These are phyloP conservation scores for Lamprotornis superbus DNA, from an alignment of 2,113 vertebrate species.

Conservation along the genomic window DNA sequence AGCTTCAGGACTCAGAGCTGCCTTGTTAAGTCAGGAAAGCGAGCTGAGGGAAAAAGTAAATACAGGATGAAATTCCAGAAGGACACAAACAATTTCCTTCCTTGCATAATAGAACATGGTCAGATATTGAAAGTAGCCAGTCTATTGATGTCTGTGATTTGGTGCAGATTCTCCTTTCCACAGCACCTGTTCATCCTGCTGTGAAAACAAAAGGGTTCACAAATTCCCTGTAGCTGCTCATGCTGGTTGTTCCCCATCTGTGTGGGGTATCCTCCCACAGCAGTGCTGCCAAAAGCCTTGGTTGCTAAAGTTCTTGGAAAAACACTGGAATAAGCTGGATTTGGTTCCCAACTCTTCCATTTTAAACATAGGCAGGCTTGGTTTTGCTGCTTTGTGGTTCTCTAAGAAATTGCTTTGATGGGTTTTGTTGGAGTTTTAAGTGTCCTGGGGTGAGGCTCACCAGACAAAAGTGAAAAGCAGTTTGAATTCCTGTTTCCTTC, in stretches of 20 bases:
- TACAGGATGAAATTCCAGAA: neutral
- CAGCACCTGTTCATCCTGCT: neutral
- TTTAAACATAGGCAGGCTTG: neutral
- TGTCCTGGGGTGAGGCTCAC: neutral
- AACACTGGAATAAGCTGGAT: neutral
- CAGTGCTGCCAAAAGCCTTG: neutral
- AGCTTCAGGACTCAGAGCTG: neutral
- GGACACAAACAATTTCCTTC: neutral
- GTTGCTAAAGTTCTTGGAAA: neutral
- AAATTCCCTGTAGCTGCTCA: neutral
- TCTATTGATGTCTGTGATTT: neutral
- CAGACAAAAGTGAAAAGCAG: neutral
- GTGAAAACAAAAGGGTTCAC: neutral
- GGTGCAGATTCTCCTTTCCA: neutral
- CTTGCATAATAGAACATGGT: neutral
- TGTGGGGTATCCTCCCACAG: neutral
- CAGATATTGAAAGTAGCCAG: neutral
- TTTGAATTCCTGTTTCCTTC: neutral
- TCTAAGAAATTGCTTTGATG: neutral
- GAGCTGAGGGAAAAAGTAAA: neutral
- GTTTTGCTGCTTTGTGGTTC: neutral
- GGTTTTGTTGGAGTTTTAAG: neutral
- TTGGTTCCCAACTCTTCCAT: neutral
- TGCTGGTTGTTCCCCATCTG: neutral
- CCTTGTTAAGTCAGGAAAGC: neutral